Percentiles rank a stretch among this genome's conserved stretches.
phyloP scores from a whole-genome alignment of 2,797 vertebrate genomes.

The Fringilla coelebs region DNA sequence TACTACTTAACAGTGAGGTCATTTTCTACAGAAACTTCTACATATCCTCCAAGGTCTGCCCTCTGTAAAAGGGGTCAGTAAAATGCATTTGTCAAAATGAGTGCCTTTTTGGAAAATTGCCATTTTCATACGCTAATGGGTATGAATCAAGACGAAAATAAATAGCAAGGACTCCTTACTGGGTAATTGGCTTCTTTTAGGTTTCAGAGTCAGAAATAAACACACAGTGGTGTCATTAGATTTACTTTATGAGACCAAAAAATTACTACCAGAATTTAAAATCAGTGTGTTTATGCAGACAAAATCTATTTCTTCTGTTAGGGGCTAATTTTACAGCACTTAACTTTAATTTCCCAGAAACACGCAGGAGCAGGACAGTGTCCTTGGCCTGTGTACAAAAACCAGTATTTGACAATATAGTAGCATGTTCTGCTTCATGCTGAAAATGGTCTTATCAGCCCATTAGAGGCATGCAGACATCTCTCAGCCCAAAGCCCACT shows the following conservation, averaged over 20 bases:
- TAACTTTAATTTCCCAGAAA: not conserved
- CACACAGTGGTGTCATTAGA: not conserved
- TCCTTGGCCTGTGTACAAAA: not conserved
- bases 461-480: not conserved
- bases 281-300: not conserved
- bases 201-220: not conserved
- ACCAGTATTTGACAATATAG: not conserved
- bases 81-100: slow-evolving; percentile 10
- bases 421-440: accelerated
- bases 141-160: not conserved
- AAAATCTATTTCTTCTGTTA: not conserved
- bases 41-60: not conserved
- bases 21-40: not conserved
- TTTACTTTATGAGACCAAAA: not conserved
- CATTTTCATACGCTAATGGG: not conserved
- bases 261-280: not conserved
- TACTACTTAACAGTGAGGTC: not conserved
- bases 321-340: not conserved
- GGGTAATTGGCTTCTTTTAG: not conserved
- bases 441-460: not conserved
- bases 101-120: not conserved
- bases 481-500: not conserved
- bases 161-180: not conserved
- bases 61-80: not conserved
- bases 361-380: not conserved